phyloP scores from a whole-genome alignment of 2,113 vertebrate species.

The Leucoraja erinaceus region DNA sequence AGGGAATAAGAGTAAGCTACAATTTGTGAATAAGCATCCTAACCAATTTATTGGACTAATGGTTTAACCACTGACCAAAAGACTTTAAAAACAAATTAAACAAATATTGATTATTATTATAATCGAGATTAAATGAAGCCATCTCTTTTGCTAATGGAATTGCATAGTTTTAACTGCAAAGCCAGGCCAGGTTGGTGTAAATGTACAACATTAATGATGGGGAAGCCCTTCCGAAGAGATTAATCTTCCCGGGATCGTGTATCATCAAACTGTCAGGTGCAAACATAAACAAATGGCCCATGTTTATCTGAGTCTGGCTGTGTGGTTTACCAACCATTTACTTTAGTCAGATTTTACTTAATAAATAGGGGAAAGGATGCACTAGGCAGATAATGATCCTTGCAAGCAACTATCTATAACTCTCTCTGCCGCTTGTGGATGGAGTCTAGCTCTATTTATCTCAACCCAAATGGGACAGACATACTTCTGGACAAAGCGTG shows the following conservation, averaged over 20 bases:
- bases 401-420: conserved; percentile 61
- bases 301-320: conserved; percentile 93
- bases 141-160: conserved; percentile 1
- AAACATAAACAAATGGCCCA: conserved; percentile 88
- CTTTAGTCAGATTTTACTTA: conserved; percentile 69
- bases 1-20: background rate
- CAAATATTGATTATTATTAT: conserved; percentile 14
- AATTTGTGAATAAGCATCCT: background rate
- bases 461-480: conserved; percentile 83
- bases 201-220: conserved; percentile 45
- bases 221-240: conserved; percentile 61
- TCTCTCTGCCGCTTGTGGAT: conserved; percentile 58
- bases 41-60: conserved; percentile 10
- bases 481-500: conserved; percentile 91
- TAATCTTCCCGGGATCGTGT: conserved; percentile 92
- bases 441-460: conserved; percentile 62
- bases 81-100: conserved; percentile 27
- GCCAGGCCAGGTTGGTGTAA: conserved; percentile 53
- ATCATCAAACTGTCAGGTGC: conserved; percentile 89
- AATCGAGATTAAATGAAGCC: conserved; percentile 17
- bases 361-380: conserved; percentile 87
- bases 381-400: conserved; percentile 80
- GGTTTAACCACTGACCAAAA: conserved; percentile 8
- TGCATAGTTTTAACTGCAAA: conserved; percentile 45
- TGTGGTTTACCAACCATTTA: conserved; percentile 76